Conservation (phyloP, 2,113 vertebrate species). For the Poecilia latipinna region DNA sequence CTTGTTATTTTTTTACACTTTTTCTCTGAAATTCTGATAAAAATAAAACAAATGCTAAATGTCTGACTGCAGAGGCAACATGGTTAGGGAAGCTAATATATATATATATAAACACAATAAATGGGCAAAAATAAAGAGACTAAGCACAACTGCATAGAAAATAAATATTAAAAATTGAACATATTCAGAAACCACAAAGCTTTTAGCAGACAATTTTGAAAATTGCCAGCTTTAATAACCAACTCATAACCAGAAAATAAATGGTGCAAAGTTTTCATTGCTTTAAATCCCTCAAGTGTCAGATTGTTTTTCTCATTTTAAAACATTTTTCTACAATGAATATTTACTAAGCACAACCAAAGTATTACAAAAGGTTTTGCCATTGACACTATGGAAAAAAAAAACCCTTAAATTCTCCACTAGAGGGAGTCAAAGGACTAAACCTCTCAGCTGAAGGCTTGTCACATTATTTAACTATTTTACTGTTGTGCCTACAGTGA, state of each 20-base stretch:
- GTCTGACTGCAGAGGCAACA: no score
- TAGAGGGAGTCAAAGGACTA: slow-evolving; percentile 43
- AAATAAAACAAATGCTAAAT: no score
- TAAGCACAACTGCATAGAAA: not conserved
- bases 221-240: no score
- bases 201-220: no score
- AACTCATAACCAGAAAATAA: no score
- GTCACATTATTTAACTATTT: not conserved
- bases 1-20: no score
- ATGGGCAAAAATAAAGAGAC: no score
- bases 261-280: not conserved
- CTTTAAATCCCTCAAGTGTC: not conserved
- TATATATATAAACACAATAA: no score
- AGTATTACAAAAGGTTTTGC: not conserved
- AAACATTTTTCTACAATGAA: not conserved
- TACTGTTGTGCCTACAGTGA: not conserved
- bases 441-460: not conserved
- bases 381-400: no score
- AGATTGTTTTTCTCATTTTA: not conserved
- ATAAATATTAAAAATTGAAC: not conserved
- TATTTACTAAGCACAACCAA: not conserved
- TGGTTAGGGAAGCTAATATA: no score
- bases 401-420: slow-evolving; percentile 9
- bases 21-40: no score
- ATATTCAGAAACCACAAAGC: no score